phyloP scores from a whole-genome alignment of 1,140 invertebrate genomes.

The Colletes gigas region DNA sequence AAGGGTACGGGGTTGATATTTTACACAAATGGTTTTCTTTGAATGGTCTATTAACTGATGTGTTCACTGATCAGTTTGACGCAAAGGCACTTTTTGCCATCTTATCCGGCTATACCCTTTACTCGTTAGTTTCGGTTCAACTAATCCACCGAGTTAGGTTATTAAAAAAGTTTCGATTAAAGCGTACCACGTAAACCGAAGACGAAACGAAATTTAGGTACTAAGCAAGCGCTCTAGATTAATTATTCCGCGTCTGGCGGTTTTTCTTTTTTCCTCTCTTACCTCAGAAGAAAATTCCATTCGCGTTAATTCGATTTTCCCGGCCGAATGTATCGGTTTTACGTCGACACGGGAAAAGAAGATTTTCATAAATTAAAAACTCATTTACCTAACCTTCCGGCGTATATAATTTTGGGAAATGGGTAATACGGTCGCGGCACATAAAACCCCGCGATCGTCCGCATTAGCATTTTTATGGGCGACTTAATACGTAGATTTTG shows the following conservation, averaged over 20 bases:
- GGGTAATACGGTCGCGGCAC: slow-evolving; percentile 43
- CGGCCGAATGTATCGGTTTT: slow-evolving; percentile 27
- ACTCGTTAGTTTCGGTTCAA: no score
- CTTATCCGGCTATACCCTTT: not conserved
- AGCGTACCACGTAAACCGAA: not conserved
- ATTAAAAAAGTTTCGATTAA: not conserved
- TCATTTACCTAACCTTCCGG: slow-evolving; percentile 31
- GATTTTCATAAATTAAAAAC: slow-evolving; percentile 52
- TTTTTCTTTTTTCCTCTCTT: not conserved
- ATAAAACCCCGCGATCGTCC: slow-evolving; percentile 30
- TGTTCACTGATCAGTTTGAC: no score
- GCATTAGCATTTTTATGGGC: slow-evolving; percentile 47
- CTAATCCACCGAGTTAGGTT: not conserved
- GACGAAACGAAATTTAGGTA: not conserved
- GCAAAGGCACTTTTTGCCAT: no score
- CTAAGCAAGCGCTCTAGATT: slow-evolving; percentile 1
- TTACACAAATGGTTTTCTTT: no score
- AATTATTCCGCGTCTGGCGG: not conserved
- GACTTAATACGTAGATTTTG: slow-evolving; percentile 44
- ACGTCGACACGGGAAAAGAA: not conserved
- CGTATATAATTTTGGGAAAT: slow-evolving; percentile 44
- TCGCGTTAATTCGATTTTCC: slow-evolving; percentile 31
- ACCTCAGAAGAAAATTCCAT: not conserved
- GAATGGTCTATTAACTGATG: no score
- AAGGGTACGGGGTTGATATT: no score